Conservation (phyloP, 2,113 vertebrate species). For the Chloroceryle aenea region DNA sequence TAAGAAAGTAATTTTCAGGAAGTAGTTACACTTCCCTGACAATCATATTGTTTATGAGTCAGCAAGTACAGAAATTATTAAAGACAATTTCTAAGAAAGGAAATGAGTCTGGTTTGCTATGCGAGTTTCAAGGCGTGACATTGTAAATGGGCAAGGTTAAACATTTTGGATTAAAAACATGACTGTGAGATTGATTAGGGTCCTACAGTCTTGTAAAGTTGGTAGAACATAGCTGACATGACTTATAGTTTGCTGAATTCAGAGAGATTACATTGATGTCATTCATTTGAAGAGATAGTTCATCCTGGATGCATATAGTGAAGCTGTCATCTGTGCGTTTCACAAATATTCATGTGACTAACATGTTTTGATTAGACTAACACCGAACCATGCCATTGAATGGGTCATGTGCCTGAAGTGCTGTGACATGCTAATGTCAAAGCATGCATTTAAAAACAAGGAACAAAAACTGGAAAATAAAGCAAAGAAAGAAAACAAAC, state of each 20-base stretch:
- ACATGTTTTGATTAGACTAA: constrained; percentile 70
- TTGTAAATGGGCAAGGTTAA: constrained; percentile 78
- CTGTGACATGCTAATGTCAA: constrained; percentile 31
- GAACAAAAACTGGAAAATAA: not conserved
- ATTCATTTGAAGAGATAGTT: constrained; percentile 75
- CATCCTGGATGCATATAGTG: constrained; percentile 69
- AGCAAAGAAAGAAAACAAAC: not conserved
- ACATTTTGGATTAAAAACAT: constrained; percentile 80
- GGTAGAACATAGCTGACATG: constrained; percentile 72
- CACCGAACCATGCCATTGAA: constrained; percentile 19
- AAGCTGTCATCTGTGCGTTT: constrained; percentile 63
- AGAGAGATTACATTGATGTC: constrained; percentile 68
- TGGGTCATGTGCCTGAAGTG: constrained; percentile 22
- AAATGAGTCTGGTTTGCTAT: constrained; percentile 70
- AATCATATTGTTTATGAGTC: constrained; percentile 70
- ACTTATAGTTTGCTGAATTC: constrained; percentile 77
- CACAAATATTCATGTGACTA: constrained; percentile 68
- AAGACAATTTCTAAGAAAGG: constrained; percentile 70
- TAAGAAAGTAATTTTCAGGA: constrained; percentile 52
- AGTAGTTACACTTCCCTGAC: constrained; percentile 30
- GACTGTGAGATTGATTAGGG: constrained; percentile 77
- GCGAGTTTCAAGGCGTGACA: constrained; percentile 64
- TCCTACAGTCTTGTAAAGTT: constrained; percentile 75
- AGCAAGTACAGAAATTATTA: constrained; percentile 74
- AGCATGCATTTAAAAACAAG: not conserved